Percentiles rank a stretch among this genome's conserved stretches.
Evolutionary conservation across 2,113 vertebrate species (phyloP).

Genomic region (Arothron firmamentum): DNA sequence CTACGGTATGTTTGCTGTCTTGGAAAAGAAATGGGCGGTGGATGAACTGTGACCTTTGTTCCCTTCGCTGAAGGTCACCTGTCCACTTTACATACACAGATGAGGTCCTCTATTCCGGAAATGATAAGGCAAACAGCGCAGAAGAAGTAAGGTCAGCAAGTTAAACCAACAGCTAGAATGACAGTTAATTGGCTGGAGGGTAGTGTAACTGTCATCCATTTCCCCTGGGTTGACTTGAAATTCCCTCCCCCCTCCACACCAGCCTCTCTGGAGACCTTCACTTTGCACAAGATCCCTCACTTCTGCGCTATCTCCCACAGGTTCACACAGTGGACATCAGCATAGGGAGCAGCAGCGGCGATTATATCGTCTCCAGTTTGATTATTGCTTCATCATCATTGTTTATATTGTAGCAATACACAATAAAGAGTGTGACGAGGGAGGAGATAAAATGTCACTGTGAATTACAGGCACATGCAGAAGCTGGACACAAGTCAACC

Average conservation of each 20-base stretch:
- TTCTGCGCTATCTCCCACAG: conserved; percentile 70
- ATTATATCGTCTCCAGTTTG: conserved; percentile 66
- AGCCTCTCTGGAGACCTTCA: conserved; percentile 57
- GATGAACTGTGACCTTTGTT: conserved; percentile 76
- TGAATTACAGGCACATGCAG: conserved; percentile 75
- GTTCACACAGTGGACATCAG: conserved; percentile 74
- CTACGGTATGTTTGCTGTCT: conserved; percentile 57
- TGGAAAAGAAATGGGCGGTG: conserved; percentile 72
- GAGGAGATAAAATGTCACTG: conserved; percentile 75
- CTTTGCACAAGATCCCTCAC: conserved; percentile 47
- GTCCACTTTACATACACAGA: conserved; percentile 78
- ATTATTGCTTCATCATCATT: conserved; percentile 73
- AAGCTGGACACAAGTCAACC: conserved; percentile 69
- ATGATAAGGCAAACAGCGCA: conserved; percentile 76
- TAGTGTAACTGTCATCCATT: conserved; percentile 77
- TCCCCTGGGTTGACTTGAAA: conserved; percentile 64
- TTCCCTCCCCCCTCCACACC: conserved; percentile 49
- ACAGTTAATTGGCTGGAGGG: conserved; percentile 77
- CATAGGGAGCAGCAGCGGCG: conserved; percentile 42
- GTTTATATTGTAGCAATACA: conserved; percentile 73
- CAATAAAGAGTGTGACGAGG: conserved; percentile 74
- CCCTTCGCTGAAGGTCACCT: conserved; percentile 69
- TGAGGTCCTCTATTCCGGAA: conserved; percentile 74
- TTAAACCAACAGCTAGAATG: conserved; percentile 82
- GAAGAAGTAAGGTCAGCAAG: conserved; percentile 75